A percentile compares a stretch with the other conserved stretches of the same genome.
Conservation (phyloP, 2,113 vertebrate genomes). For the Dromaius novaehollandiae region DNA sequence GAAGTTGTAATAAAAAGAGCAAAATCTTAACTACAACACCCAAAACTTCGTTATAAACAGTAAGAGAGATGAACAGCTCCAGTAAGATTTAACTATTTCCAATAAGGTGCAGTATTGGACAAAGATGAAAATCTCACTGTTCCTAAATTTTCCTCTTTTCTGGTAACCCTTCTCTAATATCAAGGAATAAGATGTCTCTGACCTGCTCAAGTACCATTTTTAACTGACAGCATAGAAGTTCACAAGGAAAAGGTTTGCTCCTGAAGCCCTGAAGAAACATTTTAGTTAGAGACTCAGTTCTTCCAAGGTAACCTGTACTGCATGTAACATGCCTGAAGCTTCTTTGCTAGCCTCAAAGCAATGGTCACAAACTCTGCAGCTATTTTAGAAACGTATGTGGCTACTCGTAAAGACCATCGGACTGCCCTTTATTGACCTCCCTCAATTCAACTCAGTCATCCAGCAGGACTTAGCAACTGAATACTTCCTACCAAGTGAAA, state of each 20-base stretch:
- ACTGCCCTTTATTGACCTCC: background rate
- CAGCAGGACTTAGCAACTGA: background rate
- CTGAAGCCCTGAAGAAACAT: background rate
- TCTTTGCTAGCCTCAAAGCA: background rate
- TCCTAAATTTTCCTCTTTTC: background rate
- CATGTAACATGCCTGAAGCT: background rate
- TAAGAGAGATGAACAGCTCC: background rate
- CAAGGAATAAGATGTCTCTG: background rate
- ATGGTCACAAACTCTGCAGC: background rate
- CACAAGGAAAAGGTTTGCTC: background rate
- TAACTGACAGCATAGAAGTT: background rate
- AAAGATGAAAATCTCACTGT: background rate
- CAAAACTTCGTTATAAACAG: background rate
- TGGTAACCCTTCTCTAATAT: background rate
- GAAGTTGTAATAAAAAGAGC: background rate
- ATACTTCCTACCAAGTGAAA: background rate
- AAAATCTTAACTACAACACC: background rate
- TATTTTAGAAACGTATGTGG: background rate
- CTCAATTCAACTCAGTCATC: background rate
- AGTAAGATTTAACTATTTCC: background rate
- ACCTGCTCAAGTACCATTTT: background rate
- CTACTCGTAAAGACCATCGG: background rate
- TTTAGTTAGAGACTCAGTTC: background rate
- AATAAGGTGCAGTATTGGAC: background rate
- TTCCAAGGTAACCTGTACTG: background rate